A percentile compares a stretch with the other conserved stretches of the same genome.
Conservation (phyloP, 2,888 invertebrate species). For the Neuroscelio doddi region DNA sequence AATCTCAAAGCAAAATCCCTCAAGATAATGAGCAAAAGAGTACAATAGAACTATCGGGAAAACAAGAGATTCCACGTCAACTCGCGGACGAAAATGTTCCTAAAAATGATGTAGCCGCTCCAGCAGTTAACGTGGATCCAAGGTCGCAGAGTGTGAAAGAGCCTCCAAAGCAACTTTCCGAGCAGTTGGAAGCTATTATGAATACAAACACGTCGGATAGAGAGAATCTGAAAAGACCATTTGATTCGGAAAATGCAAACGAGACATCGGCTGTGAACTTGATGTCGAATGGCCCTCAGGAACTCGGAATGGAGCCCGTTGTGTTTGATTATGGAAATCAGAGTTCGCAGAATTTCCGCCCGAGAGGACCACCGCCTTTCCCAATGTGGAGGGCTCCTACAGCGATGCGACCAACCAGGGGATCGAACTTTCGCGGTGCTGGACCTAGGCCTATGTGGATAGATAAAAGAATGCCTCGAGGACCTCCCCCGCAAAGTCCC, state of each 20-base stretch:
- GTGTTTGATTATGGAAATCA: constrained; percentile 58
- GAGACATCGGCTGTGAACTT: not conserved
- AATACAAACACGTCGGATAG: constrained; percentile 47
- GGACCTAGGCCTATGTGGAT: constrained; percentile 73
- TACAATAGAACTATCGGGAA: no score
- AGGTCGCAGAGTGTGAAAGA: constrained; percentile 44
- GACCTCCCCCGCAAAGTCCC: constrained; percentile 51
- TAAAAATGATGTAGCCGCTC: no score
- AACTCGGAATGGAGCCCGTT: constrained; percentile 49
- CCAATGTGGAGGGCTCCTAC: constrained; percentile 69
- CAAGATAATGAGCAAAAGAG: not conserved
- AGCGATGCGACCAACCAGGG: constrained; percentile 65
- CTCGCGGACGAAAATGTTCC: constrained; percentile 2
- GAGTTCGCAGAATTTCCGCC: constrained; percentile 54
- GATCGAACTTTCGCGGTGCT: constrained; percentile 66
- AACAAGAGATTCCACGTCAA: no score
- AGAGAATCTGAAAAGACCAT: constrained; percentile 56
- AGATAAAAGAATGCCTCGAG: constrained; percentile 59
- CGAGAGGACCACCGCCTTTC: constrained; percentile 57
- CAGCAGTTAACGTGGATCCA: constrained; percentile 9
- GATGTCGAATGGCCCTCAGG: constrained; percentile 7
- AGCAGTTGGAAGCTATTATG: constrained; percentile 61
- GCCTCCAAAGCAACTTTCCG: constrained; percentile 56
- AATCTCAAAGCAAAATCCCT: no score
- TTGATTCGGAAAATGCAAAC: constrained; percentile 26